Evolutionary conservation across 2,797 vertebrate species (phyloP).

Genomic region (Sebastes minor): DNA sequence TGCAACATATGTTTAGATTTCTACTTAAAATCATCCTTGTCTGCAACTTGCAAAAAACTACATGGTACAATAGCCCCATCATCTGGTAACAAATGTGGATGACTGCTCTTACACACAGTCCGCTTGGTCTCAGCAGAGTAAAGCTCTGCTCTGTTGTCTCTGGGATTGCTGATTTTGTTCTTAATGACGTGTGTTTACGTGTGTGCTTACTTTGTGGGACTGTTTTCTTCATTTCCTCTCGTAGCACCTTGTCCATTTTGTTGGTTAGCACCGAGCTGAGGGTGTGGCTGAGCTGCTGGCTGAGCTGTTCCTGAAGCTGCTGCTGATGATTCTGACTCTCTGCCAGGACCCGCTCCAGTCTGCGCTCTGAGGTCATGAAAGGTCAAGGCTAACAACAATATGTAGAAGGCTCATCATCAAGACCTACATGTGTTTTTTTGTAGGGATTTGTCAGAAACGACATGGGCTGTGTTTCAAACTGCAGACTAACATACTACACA

Average conservation of each 20-base stretch:
- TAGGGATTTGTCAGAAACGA: not conserved
- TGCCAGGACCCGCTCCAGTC: slow-evolving; percentile 86
- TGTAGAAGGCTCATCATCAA: not conserved
- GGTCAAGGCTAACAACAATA: slow-evolving; percentile 70
- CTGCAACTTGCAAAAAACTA: not conserved
- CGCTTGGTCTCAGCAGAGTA: not conserved
- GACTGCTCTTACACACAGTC: not conserved
- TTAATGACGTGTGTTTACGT: not conserved
- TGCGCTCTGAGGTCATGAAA: slow-evolving; percentile 85
- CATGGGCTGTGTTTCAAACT: not conserved
- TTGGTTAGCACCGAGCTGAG: slow-evolving; percentile 87
- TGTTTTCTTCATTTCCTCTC: slow-evolving; percentile 96
- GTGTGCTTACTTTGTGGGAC: slow-evolving; percentile 90
- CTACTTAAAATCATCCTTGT: not conserved
- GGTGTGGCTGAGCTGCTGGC: slow-evolving; percentile 90
- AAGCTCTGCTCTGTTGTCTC: not conserved
- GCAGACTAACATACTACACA: not conserved
- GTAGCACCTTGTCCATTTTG: slow-evolving; percentile 92
- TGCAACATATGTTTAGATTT: not conserved
- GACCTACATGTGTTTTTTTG: not conserved
- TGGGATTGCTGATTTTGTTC: not conserved
- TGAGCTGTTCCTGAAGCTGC: slow-evolving; percentile 92
- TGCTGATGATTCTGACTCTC: slow-evolving; percentile 90
- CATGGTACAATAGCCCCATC: slow-evolving; percentile 6
- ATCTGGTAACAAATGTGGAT: not conserved